phyloP scores from a whole-genome alignment of 2,113 vertebrate species.

The Lepus europaeus region DNA sequence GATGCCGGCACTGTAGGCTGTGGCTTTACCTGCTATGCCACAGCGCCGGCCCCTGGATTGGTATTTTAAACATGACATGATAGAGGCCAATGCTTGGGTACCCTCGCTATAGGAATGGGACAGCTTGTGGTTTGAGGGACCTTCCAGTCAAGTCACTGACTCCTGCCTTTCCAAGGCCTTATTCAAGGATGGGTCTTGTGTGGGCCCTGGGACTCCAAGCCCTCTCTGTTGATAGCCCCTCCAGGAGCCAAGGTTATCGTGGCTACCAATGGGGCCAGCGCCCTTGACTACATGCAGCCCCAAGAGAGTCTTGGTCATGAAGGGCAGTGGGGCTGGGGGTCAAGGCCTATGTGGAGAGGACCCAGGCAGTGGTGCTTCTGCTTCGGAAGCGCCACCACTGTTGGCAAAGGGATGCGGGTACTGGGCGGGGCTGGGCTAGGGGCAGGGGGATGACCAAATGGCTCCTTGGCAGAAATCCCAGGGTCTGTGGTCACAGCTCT shows the following conservation, averaged over 20 bases:
- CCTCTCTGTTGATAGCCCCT: neutral
- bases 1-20: too few species aligned
- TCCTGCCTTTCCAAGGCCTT: neutral
- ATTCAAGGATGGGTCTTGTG: neutral
- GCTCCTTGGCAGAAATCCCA: neutral
- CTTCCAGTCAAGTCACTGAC: neutral
- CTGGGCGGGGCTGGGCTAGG: too few species aligned
- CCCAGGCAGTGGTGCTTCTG: neutral
- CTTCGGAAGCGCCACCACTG: neutral
- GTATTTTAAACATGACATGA: neutral
- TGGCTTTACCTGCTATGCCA: neutral
- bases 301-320: neutral
- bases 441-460: accelerated
- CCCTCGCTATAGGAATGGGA: neutral
- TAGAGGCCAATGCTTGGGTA: neutral
- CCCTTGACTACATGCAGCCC: neutral
- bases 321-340: neutral
- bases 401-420: neutral
- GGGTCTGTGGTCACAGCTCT: neutral
- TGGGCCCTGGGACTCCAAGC: neutral
- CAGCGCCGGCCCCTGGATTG: neutral
- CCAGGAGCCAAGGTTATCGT: neutral
- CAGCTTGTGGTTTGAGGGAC: neutral
- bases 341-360: neutral
- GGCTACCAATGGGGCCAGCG: neutral